These are phyloP conservation scores for Chymomyza fuscimana DNA, from an alignment of 2,888 invertebrate species.

Conservation along the genomic window DNA sequence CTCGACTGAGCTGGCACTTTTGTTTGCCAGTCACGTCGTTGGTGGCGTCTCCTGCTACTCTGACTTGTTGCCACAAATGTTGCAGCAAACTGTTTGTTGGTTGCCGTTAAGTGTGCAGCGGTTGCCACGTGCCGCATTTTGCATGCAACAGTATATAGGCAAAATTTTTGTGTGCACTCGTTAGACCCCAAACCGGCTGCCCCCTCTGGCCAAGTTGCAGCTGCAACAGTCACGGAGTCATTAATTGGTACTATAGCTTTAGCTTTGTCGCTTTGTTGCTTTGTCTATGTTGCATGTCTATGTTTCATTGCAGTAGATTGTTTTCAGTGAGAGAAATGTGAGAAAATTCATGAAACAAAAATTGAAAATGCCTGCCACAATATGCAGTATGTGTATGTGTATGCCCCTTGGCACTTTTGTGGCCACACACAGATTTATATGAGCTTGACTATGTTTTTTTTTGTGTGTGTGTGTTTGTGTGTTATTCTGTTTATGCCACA, in stretches of 20 bases:
- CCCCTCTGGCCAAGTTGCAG: not conserved
- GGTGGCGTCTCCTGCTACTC: too few relatives aligned
- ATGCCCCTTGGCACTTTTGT: conserved; percentile 24
- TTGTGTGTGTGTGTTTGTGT: conserved; percentile 17
- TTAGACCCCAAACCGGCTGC: too few relatives aligned
- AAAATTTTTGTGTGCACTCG: conserved; percentile 29
- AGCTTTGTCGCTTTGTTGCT: not conserved
- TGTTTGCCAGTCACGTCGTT: conserved; percentile 3
- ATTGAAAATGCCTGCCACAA: conserved; percentile 45
- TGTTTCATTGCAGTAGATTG: conserved; percentile 55
- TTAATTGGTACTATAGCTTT: not conserved
- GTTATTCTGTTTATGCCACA: not conserved
- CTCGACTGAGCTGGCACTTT: not conserved
- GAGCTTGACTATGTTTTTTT: conserved; percentile 8
- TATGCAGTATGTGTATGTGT: not conserved
- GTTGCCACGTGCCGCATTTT: conserved; percentile 57
- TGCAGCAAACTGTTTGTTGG: conserved; percentile 25
- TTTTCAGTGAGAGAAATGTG: conserved; percentile 58
- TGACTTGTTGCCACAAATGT: conserved; percentile 58
- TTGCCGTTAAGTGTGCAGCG: conserved; percentile 38
- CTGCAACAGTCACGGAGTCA: not conserved
- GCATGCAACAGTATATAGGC: conserved; percentile 59
- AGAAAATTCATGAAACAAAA: conserved; percentile 58
- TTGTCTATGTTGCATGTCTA: conserved; percentile 20
- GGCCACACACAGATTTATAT: conserved; percentile 36